phyloP scores from a whole-genome alignment of 2,888 invertebrate species.

The Emmelina monodactyla region DNA sequence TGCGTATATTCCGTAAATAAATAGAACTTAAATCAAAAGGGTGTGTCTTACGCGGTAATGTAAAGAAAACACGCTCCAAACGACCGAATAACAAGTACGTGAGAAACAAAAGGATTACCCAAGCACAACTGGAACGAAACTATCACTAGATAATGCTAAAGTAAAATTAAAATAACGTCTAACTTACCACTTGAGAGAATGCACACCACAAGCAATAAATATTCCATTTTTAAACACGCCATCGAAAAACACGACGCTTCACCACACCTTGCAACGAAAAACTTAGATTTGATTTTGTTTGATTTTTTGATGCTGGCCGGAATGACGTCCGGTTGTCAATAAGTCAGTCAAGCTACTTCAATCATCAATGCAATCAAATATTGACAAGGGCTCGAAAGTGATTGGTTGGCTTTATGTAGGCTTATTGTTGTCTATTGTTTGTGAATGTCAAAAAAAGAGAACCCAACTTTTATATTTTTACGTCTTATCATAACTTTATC shows the following conservation, averaged over 20 bases:
- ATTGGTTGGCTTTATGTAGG: no score
- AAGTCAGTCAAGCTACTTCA: no score
- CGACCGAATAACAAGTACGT: background rate
- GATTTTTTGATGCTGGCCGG: no score
- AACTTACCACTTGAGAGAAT: slow-evolving; percentile 32
- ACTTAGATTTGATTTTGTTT: no score
- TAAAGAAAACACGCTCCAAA: background rate
- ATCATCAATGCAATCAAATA: no score
- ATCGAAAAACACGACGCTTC: slow-evolving; percentile 21
- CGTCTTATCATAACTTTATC: no score
- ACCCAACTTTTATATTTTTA: no score
- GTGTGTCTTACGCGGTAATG: background rate
- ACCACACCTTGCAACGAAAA: slow-evolving; percentile 19
- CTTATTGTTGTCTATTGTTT: no score
- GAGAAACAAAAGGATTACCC: background rate
- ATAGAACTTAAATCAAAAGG: background rate
- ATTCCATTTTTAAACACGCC: slow-evolving; percentile 27
- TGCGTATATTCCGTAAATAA: no score
- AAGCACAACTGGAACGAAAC: background rate
- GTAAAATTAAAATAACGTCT: slow-evolving; percentile 9
- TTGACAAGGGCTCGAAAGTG: no score
- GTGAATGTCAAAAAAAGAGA: no score
- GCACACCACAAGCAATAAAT: slow-evolving; percentile 26
- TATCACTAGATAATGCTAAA: background rate
- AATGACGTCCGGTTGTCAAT: no score